These are phyloP conservation scores for Oncorhynchus tshawytscha DNA, from an alignment of 2,113 vertebrate species.

Conservation along the genomic window DNA sequence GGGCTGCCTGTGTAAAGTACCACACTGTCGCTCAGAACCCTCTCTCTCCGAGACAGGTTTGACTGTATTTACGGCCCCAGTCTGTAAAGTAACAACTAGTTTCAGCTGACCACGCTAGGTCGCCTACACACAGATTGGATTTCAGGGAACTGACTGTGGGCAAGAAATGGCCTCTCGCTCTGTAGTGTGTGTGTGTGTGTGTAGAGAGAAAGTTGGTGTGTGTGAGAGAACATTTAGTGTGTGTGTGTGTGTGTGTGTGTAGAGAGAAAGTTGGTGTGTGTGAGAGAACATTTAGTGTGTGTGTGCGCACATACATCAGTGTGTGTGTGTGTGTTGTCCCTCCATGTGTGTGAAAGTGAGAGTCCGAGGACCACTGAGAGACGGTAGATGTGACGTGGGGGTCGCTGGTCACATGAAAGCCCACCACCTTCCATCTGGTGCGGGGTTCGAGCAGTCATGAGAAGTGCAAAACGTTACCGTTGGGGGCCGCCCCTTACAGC, in stretches of 20 bases:
- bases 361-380: slow-evolving; percentile 69
- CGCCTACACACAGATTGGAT: slow-evolving; percentile 71
- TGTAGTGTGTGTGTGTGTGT: slow-evolving; percentile 43
- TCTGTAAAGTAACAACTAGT: slow-evolving; percentile 72
- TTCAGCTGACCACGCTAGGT: slow-evolving; percentile 68
- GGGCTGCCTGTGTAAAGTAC: no score
- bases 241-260: not conserved
- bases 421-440: slow-evolving; percentile 53
- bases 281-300: not conserved
- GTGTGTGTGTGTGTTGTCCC: not conserved
- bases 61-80: slow-evolving; percentile 67
- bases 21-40: slow-evolving; percentile 34
- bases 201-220: slow-evolving; percentile 15
- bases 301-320: not conserved
- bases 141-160: slow-evolving; percentile 57
- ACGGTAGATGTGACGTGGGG: slow-evolving; percentile 63
- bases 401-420: slow-evolving; percentile 64
- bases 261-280: slow-evolving; percentile 6
- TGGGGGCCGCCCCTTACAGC: slow-evolving; percentile 34
- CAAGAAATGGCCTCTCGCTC: slow-evolving; percentile 44
- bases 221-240: not conserved
- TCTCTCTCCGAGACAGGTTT: slow-evolving; percentile 49
- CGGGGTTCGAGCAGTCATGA: slow-evolving; percentile 65
- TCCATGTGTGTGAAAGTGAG: slow-evolving; percentile 45
- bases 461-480: slow-evolving; percentile 72